Conservation (phyloP, 92 coral and sea anemone genomes). For the Anthopleura xanthogrammica region DNA sequence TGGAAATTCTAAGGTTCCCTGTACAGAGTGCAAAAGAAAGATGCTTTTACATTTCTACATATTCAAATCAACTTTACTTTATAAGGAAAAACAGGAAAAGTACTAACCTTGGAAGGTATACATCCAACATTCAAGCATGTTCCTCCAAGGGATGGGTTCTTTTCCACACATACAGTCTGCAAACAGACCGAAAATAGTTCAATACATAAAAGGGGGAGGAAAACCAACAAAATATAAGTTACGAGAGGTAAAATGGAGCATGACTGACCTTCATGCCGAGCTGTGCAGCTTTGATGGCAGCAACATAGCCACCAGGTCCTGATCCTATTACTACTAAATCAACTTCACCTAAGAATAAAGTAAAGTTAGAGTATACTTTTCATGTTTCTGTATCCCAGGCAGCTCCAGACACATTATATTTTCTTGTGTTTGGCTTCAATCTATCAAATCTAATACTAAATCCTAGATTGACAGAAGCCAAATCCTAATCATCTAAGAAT, state of each 20-base stretch:
- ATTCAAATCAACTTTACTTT: not conserved
- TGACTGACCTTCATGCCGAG: slow-evolving; percentile 90
- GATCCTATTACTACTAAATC: slow-evolving; percentile 98
- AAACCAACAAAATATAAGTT: not conserved
- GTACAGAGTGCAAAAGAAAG: no score
- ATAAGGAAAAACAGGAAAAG: not conserved
- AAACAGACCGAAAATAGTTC: slow-evolving; percentile 4
- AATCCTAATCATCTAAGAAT: no score
- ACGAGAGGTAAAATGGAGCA: not conserved
- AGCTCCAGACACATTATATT: no score
- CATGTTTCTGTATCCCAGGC: no score
- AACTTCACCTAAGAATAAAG: slow-evolving; percentile 61
- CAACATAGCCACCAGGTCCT: slow-evolving; percentile 99
- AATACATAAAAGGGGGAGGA: no score
- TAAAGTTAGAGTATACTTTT: not conserved
- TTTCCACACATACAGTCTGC: slow-evolving; percentile 96
- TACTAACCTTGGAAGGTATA: slow-evolving; percentile 93
- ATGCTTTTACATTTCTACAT: not conserved
- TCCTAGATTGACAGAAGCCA: no score
- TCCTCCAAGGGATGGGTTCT: slow-evolving; percentile 87
- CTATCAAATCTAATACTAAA: no score
- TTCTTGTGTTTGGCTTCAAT: no score
- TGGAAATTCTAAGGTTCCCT: no score
- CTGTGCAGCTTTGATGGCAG: slow-evolving; percentile 98
- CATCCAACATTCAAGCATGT: slow-evolving; percentile 99